Evolutionary conservation across 92 coral and sea anemone genomes (phyloP), one percentile per base, ranked within the genome.

Genomic region (Porites cylindrica): DNA sequence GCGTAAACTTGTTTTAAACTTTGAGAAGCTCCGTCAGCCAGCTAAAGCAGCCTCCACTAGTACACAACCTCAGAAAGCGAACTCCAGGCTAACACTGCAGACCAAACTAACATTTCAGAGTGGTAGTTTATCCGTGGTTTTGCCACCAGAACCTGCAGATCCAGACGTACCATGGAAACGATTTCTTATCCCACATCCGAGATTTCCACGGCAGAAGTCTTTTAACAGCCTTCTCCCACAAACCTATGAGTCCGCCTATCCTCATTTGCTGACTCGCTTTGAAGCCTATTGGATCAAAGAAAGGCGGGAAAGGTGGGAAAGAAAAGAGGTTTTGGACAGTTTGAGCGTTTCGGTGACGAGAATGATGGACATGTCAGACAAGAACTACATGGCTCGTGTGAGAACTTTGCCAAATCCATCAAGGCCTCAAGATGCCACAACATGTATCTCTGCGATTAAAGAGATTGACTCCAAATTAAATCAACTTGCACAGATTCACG

Each of bases 231-330:
- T 82, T 47, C 77, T 82, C 10, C 87, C 80, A 51, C 77, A 65
- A 50, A 51, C 59, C 12, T 82, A 82, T 32, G 60, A 82, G 65
- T 74, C 79, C 24, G 68, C 87, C 21, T 51, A 82, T 10, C 59
- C 62, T 38, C 78, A 70, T 52, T 66, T 82, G 43, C 43, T 74
- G 54, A 67, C 80, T 50, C 59, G 7, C 16, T 82, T 82, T 82
- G 87, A 82, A 20, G 52, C 68, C 32, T 82, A 70, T 56, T 82
- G 86, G 86, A 51, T 82, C 21, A 82, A 82, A 64, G 80, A 82
- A 53, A 29, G n/a, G n/a, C n/a, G n/a, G n/a, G n/a, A n/a, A n/a
- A n/a, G 87, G 24, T 82, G 87, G 79, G 64, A 23, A 53, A 70
- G 66, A 71, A 82, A 82, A 71, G 51, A 82, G 78, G 19, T 50